A percentile compares a stretch with the other conserved stretches of the same genome.
Conservation (phyloP, 2,797 vertebrate genomes). For the Xenentodon cancila region DNA sequence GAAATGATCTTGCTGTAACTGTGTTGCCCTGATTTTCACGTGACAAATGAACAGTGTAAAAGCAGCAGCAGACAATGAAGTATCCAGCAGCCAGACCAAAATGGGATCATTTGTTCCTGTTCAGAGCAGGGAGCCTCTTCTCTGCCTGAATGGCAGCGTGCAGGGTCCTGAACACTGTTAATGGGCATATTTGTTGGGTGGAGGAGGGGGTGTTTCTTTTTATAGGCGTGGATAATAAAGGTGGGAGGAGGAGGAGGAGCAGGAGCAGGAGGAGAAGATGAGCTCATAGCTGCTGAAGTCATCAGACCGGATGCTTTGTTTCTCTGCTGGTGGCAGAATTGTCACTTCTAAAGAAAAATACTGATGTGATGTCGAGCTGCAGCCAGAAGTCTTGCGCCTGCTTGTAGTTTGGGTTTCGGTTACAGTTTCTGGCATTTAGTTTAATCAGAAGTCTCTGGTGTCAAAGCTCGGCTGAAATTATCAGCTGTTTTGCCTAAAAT, state of each 20-base stretch:
- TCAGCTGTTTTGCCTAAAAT: background rate
- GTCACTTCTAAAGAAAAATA: constrained; percentile 13
- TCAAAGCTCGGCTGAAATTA: background rate
- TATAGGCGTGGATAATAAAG: constrained; percentile 56
- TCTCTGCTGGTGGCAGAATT: constrained; percentile 26
- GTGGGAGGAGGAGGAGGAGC: constrained; percentile 27
- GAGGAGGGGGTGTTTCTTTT: constrained; percentile 24
- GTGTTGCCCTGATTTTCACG: background rate
- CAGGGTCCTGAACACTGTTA: constrained; percentile 29
- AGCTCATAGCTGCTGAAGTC: constrained; percentile 59
- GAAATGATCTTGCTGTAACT: background rate
- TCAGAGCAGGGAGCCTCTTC: constrained; percentile 26
- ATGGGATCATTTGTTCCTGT: constrained; percentile 41
- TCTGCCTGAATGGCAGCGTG: constrained; percentile 27
- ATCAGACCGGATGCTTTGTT: constrained; percentile 50
- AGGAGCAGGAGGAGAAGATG: constrained; percentile 35
- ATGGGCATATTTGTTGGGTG: constrained; percentile 40
- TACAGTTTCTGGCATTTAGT: background rate
- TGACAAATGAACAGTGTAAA: constrained; percentile 2
- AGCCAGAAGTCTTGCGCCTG: too few relatives aligned
- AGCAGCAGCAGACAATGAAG: constrained; percentile 15
- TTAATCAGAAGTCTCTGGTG: constrained; percentile 9
- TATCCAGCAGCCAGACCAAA: constrained; percentile 11
- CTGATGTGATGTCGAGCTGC: background rate
- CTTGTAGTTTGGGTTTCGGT: too few relatives aligned